Conservation (phyloP, 2,888 invertebrate genomes). For the Apotomis capreana region DNA sequence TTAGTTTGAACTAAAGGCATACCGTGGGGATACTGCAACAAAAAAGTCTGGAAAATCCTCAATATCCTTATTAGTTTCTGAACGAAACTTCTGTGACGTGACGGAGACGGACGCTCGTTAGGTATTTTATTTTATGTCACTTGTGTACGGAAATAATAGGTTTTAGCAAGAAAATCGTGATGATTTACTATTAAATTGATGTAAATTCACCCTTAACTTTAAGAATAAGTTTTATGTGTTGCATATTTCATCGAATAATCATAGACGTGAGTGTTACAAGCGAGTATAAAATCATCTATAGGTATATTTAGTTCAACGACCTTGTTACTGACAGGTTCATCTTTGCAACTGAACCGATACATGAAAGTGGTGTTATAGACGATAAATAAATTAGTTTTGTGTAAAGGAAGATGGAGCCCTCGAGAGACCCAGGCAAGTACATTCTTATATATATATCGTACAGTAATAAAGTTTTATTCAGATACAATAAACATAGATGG, state of each 20-base stretch:
- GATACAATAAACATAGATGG: neutral
- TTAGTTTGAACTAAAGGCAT: too few relatives aligned
- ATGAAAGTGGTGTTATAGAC: slow-evolving; percentile 75
- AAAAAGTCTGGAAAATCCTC: neutral
- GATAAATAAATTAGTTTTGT: slow-evolving; percentile 61
- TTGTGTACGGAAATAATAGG: slow-evolving; percentile 52
- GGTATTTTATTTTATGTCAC: slow-evolving; percentile 63
- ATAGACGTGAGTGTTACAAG: slow-evolving; percentile 55
- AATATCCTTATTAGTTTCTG: slow-evolving; percentile 44
- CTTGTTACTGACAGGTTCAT: slow-evolving; percentile 84
- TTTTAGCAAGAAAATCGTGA: slow-evolving; percentile 54
- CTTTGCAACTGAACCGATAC: slow-evolving; percentile 76
- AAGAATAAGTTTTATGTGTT: slow-evolving; percentile 42
- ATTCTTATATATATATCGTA: slow-evolving; percentile 5
- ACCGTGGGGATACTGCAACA: slow-evolving; percentile 20
- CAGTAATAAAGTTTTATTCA: slow-evolving; percentile 5
- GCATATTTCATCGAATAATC: slow-evolving; percentile 54
- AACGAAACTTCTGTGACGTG: slow-evolving; percentile 52
- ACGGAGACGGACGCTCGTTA: slow-evolving; percentile 58
- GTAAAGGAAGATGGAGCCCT: slow-evolving; percentile 74
- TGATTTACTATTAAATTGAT: slow-evolving; percentile 41
- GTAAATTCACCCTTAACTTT: slow-evolving; percentile 1
- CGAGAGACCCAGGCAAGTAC: slow-evolving; percentile 78
- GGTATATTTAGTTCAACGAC: slow-evolving; percentile 84
- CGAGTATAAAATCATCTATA: slow-evolving; percentile 70